phyloP scores from a whole-genome alignment of 2,888 invertebrate genomes.

The Antheraea assamensis region DNA sequence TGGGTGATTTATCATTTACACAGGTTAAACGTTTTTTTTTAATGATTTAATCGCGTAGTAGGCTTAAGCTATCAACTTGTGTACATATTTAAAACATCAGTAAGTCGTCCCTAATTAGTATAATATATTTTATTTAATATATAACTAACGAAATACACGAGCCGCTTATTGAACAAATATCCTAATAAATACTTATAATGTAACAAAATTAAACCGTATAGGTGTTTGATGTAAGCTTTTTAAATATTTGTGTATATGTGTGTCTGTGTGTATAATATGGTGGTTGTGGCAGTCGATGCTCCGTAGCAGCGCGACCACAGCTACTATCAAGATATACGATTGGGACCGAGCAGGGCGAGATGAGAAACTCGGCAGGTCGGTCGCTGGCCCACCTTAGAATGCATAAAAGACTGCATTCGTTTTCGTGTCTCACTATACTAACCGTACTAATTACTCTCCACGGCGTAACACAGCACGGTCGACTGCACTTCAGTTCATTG shows the following conservation, averaged over 20 bases:
- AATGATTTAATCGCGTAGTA: background rate
- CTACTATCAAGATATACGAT: conserved; percentile 89
- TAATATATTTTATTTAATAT: conserved; percentile 5
- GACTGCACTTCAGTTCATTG: conserved; percentile 2
- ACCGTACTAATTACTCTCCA: conserved; percentile 10
- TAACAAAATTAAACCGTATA: conserved; percentile 7
- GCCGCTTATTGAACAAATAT: conserved; percentile 14
- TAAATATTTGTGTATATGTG: conserved; percentile 40
- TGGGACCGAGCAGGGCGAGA: conserved; percentile 96
- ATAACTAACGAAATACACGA: conserved; percentile 17
- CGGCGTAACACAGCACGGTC: conserved; percentile 1
- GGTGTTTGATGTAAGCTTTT: conserved; percentile 15
- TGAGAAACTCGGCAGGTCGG: conserved; percentile 96
- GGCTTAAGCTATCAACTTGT: background rate
- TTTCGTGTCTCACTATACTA: conserved; percentile 1
- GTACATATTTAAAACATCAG: conserved; percentile 16
- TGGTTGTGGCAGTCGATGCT: conserved; percentile 76
- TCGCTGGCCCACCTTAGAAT: conserved; percentile 36
- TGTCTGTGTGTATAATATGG: conserved; percentile 55
- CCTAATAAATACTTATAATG: conserved; percentile 19
- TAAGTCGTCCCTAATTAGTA: conserved; percentile 16
- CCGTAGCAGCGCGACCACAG: conserved; percentile 57
- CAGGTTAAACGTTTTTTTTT: background rate
- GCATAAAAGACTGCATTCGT: conserved; percentile 3
- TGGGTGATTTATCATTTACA: conserved; percentile 19